Base-by-base conservation (phyloP, 2,113 vertebrate genomes). In the Amblyornis subalaris region DNA sequence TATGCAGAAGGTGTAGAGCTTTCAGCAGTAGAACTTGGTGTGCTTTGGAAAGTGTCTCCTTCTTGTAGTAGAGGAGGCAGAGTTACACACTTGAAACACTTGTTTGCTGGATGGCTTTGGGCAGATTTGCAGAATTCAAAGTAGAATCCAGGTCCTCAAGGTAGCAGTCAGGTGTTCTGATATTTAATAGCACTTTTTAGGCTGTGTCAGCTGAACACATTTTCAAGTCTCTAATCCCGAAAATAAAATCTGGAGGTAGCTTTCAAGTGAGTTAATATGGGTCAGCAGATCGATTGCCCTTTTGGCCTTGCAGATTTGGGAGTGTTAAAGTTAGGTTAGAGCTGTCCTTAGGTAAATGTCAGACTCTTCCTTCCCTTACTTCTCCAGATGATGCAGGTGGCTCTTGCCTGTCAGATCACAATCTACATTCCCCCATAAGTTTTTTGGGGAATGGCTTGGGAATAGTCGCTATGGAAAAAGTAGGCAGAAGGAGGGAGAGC, bases 81-180 rank as follows among this genome's bases (percentile, higher is more conserved):
- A 62, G 25, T 69, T 83, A 11, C 8, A 17, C 57, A 31, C 70
- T 93, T 45, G 53, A 79, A 72, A 26, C 78, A 35, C 29, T 88
- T 81, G 26, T 75, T 83, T 96, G 50, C 65, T 73, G 88, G 7
- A 38, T 94, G 92, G 42, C 96, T 88, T 65, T 82, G 58, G 71
- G 85, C 65, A 53, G 22, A 14, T 48, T 19, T 66, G 58, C 55
- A 85, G 60, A 70, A 73, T 11, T 36, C 51, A 1, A 7, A 81
- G 38, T 8, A 58, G 54, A 93, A 85, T 72, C 44, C 33, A 38
- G 42, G 42, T 93, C 58, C 75, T 90, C 25, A 3, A 76, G 61
- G 44, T 33, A 58, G 25, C 74, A 50, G 60, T 64, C 42, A 24
- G 75, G 58, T 61, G 33, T 76, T 88, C 29, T 70, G 74, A 61